These are phyloP conservation scores for Ectemnius cavifrons DNA, from an alignment of 2,888 invertebrate species.

Conservation along the genomic window DNA sequence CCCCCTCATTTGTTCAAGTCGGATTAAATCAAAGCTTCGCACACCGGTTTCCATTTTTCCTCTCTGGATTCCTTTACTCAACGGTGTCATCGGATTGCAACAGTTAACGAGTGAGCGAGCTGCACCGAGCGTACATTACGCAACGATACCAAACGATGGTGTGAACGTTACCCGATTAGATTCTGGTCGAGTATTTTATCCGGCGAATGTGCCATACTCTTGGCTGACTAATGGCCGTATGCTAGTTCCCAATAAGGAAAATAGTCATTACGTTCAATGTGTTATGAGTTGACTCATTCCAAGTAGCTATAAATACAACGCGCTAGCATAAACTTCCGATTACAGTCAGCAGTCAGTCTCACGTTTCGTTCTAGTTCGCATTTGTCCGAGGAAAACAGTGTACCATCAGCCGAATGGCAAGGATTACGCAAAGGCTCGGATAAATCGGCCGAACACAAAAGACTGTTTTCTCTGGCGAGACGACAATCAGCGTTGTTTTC, in stretches of 20 bases:
- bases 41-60: constrained; percentile 10
- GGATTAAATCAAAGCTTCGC: too few relatives aligned
- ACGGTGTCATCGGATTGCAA: not conserved
- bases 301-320: too few relatives aligned
- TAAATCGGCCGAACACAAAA: not conserved
- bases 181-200: not conserved
- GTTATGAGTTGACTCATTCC: too few relatives aligned
- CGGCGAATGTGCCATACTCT: too few relatives aligned
- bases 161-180: constrained; percentile 8
- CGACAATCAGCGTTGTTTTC: constrained; percentile 3
- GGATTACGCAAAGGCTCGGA: not conserved
- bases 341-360: too few relatives aligned
- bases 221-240: too few relatives aligned
- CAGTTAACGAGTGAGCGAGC: not conserved
- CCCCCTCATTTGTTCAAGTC: not conserved
- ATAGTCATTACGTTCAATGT: too few relatives aligned
- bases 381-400: too few relatives aligned
- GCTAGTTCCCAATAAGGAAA: too few relatives aligned
- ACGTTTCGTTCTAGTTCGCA: too few relatives aligned
- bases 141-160: not conserved
- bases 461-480: not conserved
- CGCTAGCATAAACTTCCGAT: too few relatives aligned
- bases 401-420: too few relatives aligned
- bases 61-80: not conserved
- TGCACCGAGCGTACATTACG: not conserved